phyloP scores from a whole-genome alignment of 2,113 vertebrate genomes.

The Gopherus evgoodei region DNA sequence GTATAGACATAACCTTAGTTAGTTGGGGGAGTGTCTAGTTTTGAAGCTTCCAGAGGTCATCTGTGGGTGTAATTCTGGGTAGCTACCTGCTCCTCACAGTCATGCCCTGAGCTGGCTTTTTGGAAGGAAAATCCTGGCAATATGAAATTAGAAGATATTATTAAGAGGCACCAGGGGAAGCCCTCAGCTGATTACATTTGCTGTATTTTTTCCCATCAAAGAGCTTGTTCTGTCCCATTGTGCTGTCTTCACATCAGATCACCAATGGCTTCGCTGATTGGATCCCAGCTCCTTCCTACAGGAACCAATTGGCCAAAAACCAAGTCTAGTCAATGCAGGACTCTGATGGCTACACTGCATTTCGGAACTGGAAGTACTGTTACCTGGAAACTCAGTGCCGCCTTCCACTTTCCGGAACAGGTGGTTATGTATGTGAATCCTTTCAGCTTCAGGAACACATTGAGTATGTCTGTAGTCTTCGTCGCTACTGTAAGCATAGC shows the following conservation, averaged over 20 bases:
- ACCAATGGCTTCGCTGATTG: not conserved
- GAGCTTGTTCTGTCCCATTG: not conserved
- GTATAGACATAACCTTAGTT: not conserved
- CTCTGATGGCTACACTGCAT: not conserved
- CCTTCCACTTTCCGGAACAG: not conserved
- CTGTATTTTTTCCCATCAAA: not conserved
- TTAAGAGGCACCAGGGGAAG: not conserved
- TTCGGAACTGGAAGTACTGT: not conserved
- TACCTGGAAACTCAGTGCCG: not conserved
- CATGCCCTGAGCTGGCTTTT: not conserved
- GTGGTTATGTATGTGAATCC: not conserved
- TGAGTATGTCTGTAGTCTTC: not conserved
- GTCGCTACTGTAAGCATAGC: not conserved
- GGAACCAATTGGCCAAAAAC: not conserved
- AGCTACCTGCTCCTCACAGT: too few species aligned
- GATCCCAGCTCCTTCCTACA: not conserved
- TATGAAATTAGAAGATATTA: not conserved
- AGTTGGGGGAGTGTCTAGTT: not conserved
- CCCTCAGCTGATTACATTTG: not conserved
- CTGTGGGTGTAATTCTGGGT: not conserved
- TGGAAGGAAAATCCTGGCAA: not conserved
- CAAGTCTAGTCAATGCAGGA: not conserved
- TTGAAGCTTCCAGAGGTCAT: not conserved
- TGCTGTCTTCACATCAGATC: not conserved
- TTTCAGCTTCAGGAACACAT: not conserved